Base-by-base conservation (phyloP, 2,888 invertebrate genomes). In the Drosophila koepferae region DNA sequence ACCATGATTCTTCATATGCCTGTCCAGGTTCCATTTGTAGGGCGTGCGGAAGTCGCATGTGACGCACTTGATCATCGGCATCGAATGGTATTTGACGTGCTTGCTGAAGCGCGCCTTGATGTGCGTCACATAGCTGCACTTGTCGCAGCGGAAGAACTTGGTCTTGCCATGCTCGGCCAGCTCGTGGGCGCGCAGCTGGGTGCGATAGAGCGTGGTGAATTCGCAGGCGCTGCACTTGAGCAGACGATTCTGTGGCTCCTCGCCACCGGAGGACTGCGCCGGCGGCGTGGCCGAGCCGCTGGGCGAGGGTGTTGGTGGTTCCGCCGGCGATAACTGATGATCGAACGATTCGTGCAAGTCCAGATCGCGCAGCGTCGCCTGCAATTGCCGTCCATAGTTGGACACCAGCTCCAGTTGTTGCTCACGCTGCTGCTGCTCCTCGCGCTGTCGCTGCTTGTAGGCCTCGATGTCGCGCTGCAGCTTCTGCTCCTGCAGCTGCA, bases 1-100 rank as follows among this genome's bases (percentile, higher is more conserved):
- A 75, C 96, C 96, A 94, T 98, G 98, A 92, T 98, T 98, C 93
- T 97, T 97, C 94, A 97, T 97, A 92, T 99, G 99, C 9, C 98
- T 95, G 92, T 98, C 98, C 93, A 98, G 94, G 93, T 98, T 98
- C 96, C 98, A 98, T 93, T 96, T 96, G 94, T 97, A 97, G 10
- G 98, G 97, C 20, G 98, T 98, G 76, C 97, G 96, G 92, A 98
- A 99, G 91, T 98, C 97, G 93, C 99, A 99, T 92, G 97, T 96
- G 67, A 96, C 96, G 93, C 98, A 99, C 93, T 98, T 98, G 83
- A 97, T 98, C 96, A 97, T 98, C 85, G 97, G 98, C 97, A 97
- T 97, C 68, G 97, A 97, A 93, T 98, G 98, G 92, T 98, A 98
- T 91, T 97, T 97, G 59, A 98, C 97, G 92, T 98, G 98, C 92